Evolutionary conservation across 92 coral and sea anemone species (phyloP).

Genomic region (Hydrozoanthus gracilis): DNA sequence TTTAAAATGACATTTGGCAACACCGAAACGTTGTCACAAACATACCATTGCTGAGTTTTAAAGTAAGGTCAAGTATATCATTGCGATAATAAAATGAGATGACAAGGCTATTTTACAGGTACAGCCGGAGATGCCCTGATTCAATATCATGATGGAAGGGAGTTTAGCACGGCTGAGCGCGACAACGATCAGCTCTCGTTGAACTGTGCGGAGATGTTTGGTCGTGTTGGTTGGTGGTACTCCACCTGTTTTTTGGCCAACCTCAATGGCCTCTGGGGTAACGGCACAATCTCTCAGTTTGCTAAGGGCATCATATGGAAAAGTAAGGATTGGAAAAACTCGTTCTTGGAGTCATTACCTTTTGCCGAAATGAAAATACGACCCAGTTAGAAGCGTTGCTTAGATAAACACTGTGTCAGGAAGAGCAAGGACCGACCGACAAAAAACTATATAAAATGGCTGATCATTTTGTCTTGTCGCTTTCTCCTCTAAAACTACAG

Average conservation of each 20-base stretch:
- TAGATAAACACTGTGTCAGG: no score
- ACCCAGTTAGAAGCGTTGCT: neutral
- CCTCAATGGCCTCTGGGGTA: slow-evolving; percentile 36
- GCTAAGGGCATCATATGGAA: slow-evolving; percentile 34
- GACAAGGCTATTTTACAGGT: neutral
- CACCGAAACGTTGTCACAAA: no score
- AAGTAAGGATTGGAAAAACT: slow-evolving; percentile 16
- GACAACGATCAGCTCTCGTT: slow-evolving; percentile 32
- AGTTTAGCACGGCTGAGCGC: slow-evolving; percentile 33
- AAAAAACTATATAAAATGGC: no score
- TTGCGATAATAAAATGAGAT: neutral
- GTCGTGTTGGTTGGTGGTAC: slow-evolving; percentile 38
- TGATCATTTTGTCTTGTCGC: no score
- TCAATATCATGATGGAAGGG: slow-evolving; percentile 28
- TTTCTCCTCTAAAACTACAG: no score
- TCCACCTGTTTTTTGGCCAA: slow-evolving; percentile 30
- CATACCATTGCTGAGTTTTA: no score
- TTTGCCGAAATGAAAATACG: slow-evolving; percentile 45
- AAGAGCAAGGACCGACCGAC: no score
- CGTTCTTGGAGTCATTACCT: slow-evolving; percentile 34
- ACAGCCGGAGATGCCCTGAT: slow-evolving; percentile 39
- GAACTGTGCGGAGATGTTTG: slow-evolving; percentile 23
- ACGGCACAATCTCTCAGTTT: slow-evolving; percentile 9
- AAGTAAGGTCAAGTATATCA: no score
- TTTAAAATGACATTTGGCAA: no score